Base-by-base conservation (phyloP, 2,797 vertebrate species). In the Lacerta agilis region DNA sequence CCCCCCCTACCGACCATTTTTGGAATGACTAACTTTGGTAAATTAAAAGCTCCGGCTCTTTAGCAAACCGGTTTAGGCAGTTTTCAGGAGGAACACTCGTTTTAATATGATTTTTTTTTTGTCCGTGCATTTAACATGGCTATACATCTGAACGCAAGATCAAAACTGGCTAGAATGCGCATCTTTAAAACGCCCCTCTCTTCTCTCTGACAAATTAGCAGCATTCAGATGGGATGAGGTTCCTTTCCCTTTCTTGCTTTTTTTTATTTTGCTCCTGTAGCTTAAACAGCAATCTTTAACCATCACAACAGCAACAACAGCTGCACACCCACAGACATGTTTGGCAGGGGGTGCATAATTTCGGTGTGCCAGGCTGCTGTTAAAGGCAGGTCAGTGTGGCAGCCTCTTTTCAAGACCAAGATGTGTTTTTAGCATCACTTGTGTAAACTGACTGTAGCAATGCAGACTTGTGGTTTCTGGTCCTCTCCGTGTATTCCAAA, bases 1-100 rank as follows among this genome's bases (percentile, higher is more conserved):
- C 95, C 87, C 95, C 95, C 94, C 89, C 95, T 95, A 33, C 94
- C 61, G 95, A 93, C 77, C 86, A 76, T 61, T 55, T 58, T 81
- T 72, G 85, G 73, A 76, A 49, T 66, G 18, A 58, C 6, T 55
- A n/a, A 23, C 33, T 43, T 58, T 78, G 36, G 36, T 25, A 77
- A 79, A 81, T 49, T 18, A 61, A 75, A 85, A 45, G 23, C 7
- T 17, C 17, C 6, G 5, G 45, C 20, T 36, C n/a, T 67, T 76
- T 20, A 9, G 20, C 29, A 45, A 66, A 5, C 79, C 5, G 2
- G 79, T 23, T 49, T 49, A 49, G 81, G 2, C 67, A 33, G 9
- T 49, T 71, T 83, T 72, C 41, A 69, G 41, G 27, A 20, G 66
- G n/a, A 23, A 29, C 4, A 11, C 3, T 18, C 6, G 23, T 41